Evolutionary conservation across 1,140 invertebrate species (phyloP), one percentile per base, ranked within the genome.

Genomic region (Drosophila lini): DNA sequence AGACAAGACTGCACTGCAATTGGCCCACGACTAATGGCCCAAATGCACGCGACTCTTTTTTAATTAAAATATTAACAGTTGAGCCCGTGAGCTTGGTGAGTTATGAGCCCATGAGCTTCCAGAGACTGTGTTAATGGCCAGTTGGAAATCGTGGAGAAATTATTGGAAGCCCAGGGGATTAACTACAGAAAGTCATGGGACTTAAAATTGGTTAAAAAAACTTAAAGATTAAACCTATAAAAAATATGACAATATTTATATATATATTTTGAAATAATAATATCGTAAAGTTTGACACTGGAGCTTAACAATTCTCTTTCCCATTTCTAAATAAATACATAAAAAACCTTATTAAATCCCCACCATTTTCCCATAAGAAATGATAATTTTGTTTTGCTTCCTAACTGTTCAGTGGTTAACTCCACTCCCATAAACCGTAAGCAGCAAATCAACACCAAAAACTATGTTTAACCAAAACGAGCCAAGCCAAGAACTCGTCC

Each of bases 61-160:
- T 88, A 88, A 88, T 88, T 88, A 88, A 88, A 88, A 80, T 83
- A 74, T 77, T 80, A 86, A 80, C 41, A 25, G 42, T 48, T 32
- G 6, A 55, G 28, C 34, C 16, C 44, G 40, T 0, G 19, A 22
- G 32, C 19, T 9, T 1, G 41, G 45, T 40, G 45, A 47, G 25
- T 53, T 44, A 62, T 55, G 47, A 31, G 34, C 41, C 34, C 19
- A 62, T 41, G 25, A 62, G 59, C 63, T 28, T 5, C 25, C 58
- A 78, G 31, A 45, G 64, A 77, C 48, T 55, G 19, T 55, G 19
- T 55, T 78, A 81, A 81, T 65, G 45, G 63, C n/a, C 58, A 64
- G 16, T 42, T 41, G 19, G 31, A 11, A 28, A 28, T 62, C 36
- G 42, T 15, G 8, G 11, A 28, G 6, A 13, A 38, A 45, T 9